Evolutionary conservation across 2,888 invertebrate species (phyloP), one percentile per base, ranked within the genome.

Genomic region (Syrista parreyssii): DNA sequence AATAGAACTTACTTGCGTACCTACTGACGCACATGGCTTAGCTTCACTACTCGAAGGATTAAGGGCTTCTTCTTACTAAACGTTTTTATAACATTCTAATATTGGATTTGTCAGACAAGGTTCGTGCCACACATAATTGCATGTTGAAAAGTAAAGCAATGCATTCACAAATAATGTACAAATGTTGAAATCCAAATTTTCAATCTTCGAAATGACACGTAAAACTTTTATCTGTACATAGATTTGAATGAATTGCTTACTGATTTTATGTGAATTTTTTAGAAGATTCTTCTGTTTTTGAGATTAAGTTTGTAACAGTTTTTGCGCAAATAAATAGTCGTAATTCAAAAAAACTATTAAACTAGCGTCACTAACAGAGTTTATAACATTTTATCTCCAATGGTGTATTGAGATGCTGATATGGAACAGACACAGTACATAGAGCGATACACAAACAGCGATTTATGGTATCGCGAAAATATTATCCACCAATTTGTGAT

Each of bases 401-500:
- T 23, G 23, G 9, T 23, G 83, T 83, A 85, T 84, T 84, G 84
- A 85, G 85, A 85, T 84, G 84, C 84, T 84, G 81, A 80, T 81
- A 82, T n/a, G n/a, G n/a, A n/a, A n/a, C n/a, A n/a, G n/a, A n/a
- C n/a, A n/a, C 79, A 83, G 83, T 85, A 84, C 80, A 81, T 55
- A 76, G 79, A 81, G 23, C 55, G 78, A 77, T 79, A 79, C 81
- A 79, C 79, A 55, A 55, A 55, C 68, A 78, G 82, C 82, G 81
- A 85, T 85, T 85, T 84, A 85, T 82, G 84, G 82, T 84, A 85
- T 85, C 84, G 83, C 85, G 85, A 85, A 84, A 85, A 85, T 79
- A 82, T 84, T 85, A 85, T 85, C 83, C 85, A 80, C 83, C 84
- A 85, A 85, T 85, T 85, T 85, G 85, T 84, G 85, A 84, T 85